Base-by-base conservation (phyloP, 2,797 vertebrate genomes). In the Notolepis coatsorum region DNA sequence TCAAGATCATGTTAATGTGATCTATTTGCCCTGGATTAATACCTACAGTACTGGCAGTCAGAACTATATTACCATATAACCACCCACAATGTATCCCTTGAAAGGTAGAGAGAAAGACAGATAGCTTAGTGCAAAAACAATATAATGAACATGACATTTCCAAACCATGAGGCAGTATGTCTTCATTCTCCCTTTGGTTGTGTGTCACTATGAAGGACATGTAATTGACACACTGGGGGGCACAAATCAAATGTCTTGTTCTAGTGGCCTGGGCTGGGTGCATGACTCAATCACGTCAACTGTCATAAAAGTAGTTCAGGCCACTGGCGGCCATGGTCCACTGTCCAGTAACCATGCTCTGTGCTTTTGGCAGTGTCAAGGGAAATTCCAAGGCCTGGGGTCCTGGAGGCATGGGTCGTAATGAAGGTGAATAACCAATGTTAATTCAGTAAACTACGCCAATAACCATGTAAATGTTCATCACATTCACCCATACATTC, bases 211-310 rank as follows among this genome's bases (percentile, higher is more conserved):
- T 58, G 60, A 77, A 81, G 68, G 75, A 70, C 67, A 56, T 42
- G 41, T 74, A 69, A 71, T 61, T 57, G 62, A 76, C 65, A 73
- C 54, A 72, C 49, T 20, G 27, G 49, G 50, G 66, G 53, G 46
- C n/a, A 70, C 12, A 61, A 68, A 73, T 73, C 52, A 38, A 69
- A 61, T 45, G 18, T 68, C 43, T 56, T 28, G 38, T 54, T 66
- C 46, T 51, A 61, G 59, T 49, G 67, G 71, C 74, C 52, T 46
- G 66, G 49, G 30, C 52, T 46, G 66, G 49, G 30, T 71, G 50
- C 47, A 65, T 70, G 68, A 80, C 62, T 82, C 75, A 76, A 65
- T 82, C 55, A 47, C 57, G 68, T 83, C 74, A 81, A 53, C 72
- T 73, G 74, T 81, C 85, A 80, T 64, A 70, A 73, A 71, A 68